A percentile compares a stretch with the other conserved stretches of the same genome.
These are phyloP conservation scores for Eutolmus rufibarbis DNA, from an alignment of 2,888 invertebrate genomes.

Conservation along the genomic window DNA sequence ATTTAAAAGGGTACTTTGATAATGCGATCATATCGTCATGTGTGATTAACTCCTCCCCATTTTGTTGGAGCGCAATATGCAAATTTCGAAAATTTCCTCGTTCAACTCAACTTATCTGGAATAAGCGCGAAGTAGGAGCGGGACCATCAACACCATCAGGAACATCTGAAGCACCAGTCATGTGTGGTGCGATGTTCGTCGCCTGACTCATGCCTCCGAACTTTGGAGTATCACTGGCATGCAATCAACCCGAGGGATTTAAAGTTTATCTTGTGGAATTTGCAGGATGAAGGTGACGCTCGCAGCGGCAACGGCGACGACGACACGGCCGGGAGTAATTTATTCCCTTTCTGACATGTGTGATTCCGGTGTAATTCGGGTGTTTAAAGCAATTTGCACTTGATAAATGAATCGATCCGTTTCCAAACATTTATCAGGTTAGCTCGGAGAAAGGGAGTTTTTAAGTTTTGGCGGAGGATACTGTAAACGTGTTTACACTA, in stretches of 20 bases:
- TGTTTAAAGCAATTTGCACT: conserved; percentile 34
- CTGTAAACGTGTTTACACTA: not conserved
- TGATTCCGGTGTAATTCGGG: conserved; percentile 20
- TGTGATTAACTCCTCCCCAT: conserved; percentile 19
- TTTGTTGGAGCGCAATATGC: not conserved
- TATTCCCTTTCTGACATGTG: conserved; percentile 30
- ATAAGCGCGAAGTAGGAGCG: not conserved
- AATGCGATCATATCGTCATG: conserved; percentile 8
- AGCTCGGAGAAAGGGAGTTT: not conserved
- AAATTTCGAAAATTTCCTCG: conserved; percentile 24
- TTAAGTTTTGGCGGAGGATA: not conserved
- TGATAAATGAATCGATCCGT: not conserved
- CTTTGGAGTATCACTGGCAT: not conserved
- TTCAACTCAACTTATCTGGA: conserved; percentile 14
- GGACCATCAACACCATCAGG: not conserved
- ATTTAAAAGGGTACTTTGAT: not conserved
- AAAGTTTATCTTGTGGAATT: conserved; percentile 35
- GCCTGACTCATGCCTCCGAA: not conserved
- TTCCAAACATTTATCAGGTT: not conserved
- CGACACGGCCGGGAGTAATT: not conserved
- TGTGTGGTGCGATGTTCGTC: not conserved
- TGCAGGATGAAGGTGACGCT: conserved; percentile 22
- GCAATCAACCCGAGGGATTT: conserved; percentile 32
- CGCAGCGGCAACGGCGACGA: not conserved
- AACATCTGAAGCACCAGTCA: not conserved